Conservation (phyloP, 1,140 invertebrate genomes). For the Penaeus vannamei region DNA sequence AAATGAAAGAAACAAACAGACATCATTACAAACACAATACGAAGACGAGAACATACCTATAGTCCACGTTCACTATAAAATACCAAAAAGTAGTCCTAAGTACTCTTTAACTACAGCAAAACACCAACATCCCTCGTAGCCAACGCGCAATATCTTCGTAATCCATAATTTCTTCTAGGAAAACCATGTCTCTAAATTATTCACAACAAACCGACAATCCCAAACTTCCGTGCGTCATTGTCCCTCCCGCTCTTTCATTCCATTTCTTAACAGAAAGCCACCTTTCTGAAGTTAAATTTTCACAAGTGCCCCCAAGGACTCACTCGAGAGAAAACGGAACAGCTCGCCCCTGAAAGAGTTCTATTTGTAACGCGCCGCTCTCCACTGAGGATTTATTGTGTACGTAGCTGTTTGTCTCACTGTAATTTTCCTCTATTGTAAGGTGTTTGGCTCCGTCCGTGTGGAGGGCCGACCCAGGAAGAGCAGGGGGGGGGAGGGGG, state of each 20-base stretch:
- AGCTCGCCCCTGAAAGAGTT: constrained; percentile 45
- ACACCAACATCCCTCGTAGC: no score
- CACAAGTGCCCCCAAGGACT: constrained; percentile 49
- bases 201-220: no score
- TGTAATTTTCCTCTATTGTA: constrained; percentile 59
- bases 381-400: constrained; percentile 45
- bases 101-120: no score
- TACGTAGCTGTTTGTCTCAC: constrained; percentile 47
- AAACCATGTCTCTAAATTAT: no score
- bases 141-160: no score
- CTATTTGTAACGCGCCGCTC: constrained; percentile 25
- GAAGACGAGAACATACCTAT: no score
- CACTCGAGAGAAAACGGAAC: constrained; percentile 35
- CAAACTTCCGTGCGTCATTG: not conserved
- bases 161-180: no score
- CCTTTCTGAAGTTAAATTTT: constrained; percentile 53
- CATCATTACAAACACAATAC: no score
- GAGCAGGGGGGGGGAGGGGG: no score
- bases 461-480: constrained; percentile 1
- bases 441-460: constrained; percentile 21
- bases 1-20: no score
- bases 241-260: not conserved
- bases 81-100: no score
- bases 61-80: no score
- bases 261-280: not conserved